Evolutionary conservation across 2,797 vertebrate species (phyloP).

Genomic region (Tokudaia muenninki): DNA sequence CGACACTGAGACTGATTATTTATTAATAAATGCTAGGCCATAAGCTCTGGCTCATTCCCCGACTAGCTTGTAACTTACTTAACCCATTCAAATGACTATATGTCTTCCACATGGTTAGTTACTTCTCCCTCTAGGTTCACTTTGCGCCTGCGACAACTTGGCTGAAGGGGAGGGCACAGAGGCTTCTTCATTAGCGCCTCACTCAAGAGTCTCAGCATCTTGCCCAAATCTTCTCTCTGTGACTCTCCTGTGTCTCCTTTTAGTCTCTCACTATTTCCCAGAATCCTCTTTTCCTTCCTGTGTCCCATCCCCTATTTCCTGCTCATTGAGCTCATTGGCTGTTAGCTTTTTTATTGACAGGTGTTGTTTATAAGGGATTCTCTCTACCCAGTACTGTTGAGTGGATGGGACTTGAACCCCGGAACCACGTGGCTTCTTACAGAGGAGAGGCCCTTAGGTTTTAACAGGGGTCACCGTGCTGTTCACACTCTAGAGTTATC

Average conservation of each 20-base stretch:
- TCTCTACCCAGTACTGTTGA: neutral
- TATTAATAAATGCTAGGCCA: neutral
- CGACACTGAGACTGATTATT: neutral
- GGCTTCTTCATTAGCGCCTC: neutral
- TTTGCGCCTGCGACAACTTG: too few relatives aligned
- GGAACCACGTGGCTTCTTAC: neutral
- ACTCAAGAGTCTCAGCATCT: too few relatives aligned
- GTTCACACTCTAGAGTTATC: neutral
- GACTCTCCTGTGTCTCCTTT: neutral
- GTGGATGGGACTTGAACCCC: neutral
- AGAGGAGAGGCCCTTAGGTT: neutral
- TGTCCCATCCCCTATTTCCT: neutral
- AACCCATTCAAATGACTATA: neutral
- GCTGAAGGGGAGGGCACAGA: neutral
- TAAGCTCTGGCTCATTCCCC: too few relatives aligned
- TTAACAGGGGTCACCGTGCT: accelerated
- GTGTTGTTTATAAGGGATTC: neutral
- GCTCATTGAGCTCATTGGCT: neutral
- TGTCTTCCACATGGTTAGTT: neutral
- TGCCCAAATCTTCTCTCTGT: too few relatives aligned
- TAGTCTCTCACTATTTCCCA: neutral
- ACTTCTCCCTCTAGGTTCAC: neutral
- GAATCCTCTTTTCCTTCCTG: neutral
- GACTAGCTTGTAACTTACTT: neutral
- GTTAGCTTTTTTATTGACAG: neutral